phyloP scores from a whole-genome alignment of 2,113 vertebrate species.

The Gambusia holbrooki region DNA sequence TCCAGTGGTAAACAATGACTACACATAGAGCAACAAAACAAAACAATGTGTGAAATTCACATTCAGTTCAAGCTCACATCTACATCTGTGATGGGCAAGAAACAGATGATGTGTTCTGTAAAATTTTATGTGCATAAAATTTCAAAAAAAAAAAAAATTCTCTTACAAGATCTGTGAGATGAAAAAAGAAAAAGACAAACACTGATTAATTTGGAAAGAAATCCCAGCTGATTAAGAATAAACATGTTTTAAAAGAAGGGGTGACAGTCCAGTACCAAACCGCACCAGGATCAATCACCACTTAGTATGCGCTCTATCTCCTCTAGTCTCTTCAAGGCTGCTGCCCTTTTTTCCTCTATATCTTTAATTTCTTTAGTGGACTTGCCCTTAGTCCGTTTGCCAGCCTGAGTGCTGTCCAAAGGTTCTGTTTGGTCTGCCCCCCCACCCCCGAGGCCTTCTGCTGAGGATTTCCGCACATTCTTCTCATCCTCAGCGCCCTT shows the following conservation, averaged over 20 bases:
- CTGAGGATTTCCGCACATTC: slow-evolving; percentile 80
- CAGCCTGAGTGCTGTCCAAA: slow-evolving; percentile 75
- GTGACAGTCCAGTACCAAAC: slow-evolving; percentile 51
- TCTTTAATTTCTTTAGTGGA: slow-evolving; percentile 93
- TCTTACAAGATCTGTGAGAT: slow-evolving; percentile 45
- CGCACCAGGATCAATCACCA: slow-evolving; percentile 83
- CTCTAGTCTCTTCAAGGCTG: slow-evolving; percentile 96
- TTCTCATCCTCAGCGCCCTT: slow-evolving; percentile 75
- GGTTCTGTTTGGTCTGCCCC: slow-evolving; percentile 75
- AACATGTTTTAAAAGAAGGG: slow-evolving; percentile 4
- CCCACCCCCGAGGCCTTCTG: slow-evolving; percentile 56
- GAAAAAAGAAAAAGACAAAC: neutral
- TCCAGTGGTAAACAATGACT: slow-evolving; percentile 75
- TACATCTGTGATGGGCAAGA: slow-evolving; percentile 16
- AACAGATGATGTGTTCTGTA: slow-evolving; percentile 53
- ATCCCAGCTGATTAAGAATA: slow-evolving; percentile 31
- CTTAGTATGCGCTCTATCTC: slow-evolving; percentile 98
- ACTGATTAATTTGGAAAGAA: slow-evolving; percentile 20
- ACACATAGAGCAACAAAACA: slow-evolving; percentile 34
- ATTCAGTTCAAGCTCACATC: slow-evolving; percentile 16
- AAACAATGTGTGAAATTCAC: slow-evolving; percentile 31
- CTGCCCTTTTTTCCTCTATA: slow-evolving; percentile 95
- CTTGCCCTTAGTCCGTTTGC: slow-evolving; percentile 85
- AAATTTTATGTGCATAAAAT: slow-evolving; percentile 22
- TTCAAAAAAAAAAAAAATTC: too few species aligned